A percentile compares a stretch with the other conserved stretches of the same genome.
Evolutionary conservation across 2,888 invertebrate species (phyloP).

Genomic region (Synanthedon myopaeformis): DNA sequence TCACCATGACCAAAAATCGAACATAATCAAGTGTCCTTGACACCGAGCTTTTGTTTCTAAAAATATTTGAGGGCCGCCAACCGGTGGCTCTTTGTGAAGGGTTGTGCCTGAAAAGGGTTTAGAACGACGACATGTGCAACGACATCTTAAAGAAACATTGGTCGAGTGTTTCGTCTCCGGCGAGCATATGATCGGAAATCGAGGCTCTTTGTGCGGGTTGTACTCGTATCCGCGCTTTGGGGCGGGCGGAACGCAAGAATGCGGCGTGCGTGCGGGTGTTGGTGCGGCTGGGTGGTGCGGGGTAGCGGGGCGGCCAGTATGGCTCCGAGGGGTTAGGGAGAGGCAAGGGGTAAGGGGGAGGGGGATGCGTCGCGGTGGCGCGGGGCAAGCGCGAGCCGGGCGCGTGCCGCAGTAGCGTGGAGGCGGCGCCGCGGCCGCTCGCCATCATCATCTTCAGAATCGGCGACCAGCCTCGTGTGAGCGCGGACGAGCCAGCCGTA

Average conservation of each 20-base stretch:
- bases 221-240: conserved; percentile 24
- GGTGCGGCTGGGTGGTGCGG: conserved; percentile 26
- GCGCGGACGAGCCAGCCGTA: conserved; percentile 27
- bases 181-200: conserved; percentile 10
- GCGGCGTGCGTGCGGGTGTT: conserved; percentile 62
- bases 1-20: too few species aligned
- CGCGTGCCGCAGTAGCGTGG: conserved; percentile 68
- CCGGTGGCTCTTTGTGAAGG: too few species aligned
- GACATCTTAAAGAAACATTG: too few species aligned
- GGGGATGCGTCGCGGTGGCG: conserved; percentile 20
- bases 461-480: conserved; percentile 31
- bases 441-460: conserved; percentile 15
- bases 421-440: conserved; percentile 62
- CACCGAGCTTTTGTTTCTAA: not conserved
- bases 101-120: too few species aligned
- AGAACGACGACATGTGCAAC: too few species aligned
- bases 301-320: conserved; percentile 19
- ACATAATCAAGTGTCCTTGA: not conserved
- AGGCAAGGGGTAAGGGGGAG: conserved; percentile 24
- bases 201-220: conserved; percentile 42
- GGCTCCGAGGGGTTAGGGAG: conserved; percentile 22
- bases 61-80: not conserved
- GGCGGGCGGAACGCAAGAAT: conserved; percentile 47
- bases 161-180: not conserved
- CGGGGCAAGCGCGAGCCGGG: conserved; percentile 31